Percentiles rank a stretch among this genome's conserved stretches.
Conservation (phyloP, 2,888 invertebrate species). For the Acleris cristana region DNA sequence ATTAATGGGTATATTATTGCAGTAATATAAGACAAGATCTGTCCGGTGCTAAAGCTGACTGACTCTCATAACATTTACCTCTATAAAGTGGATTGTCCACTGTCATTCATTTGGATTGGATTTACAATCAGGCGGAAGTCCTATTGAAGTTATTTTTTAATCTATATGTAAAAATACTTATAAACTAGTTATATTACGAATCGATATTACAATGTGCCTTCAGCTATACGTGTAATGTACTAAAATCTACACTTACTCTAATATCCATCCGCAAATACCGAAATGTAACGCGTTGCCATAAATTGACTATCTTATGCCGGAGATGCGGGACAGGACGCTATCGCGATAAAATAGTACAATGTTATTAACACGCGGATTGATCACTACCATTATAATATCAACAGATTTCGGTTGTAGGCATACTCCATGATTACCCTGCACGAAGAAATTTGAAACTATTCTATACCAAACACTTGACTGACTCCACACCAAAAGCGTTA, state of each 20-base stretch:
- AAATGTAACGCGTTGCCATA: constrained; percentile 14
- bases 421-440: constrained; percentile 70
- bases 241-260: constrained; percentile 34
- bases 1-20: too few relatives aligned
- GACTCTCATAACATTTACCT: neutral
- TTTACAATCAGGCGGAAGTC: constrained; percentile 30
- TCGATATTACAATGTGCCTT: constrained; percentile 23
- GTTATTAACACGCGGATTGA: constrained; percentile 56
- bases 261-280: constrained; percentile 19
- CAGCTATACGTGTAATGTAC: constrained; percentile 10
- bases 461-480: constrained; percentile 59
- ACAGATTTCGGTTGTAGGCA: constrained; percentile 53
- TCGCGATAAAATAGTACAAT: constrained; percentile 50
- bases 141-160: constrained; percentile 18
- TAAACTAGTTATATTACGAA: constrained; percentile 13
- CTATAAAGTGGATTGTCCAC: constrained; percentile 6
- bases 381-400: constrained; percentile 55
- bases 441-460: constrained; percentile 76
- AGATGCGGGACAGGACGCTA: constrained; percentile 54
- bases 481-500: constrained; percentile 47
- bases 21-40: too few relatives aligned
- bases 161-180: constrained; percentile 27
- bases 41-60: too few relatives aligned
- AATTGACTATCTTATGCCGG: constrained; percentile 40
- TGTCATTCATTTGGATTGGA: constrained; percentile 5